phyloP scores from a whole-genome alignment of 2,888 invertebrate species.

The Plagodis dolabraria region DNA sequence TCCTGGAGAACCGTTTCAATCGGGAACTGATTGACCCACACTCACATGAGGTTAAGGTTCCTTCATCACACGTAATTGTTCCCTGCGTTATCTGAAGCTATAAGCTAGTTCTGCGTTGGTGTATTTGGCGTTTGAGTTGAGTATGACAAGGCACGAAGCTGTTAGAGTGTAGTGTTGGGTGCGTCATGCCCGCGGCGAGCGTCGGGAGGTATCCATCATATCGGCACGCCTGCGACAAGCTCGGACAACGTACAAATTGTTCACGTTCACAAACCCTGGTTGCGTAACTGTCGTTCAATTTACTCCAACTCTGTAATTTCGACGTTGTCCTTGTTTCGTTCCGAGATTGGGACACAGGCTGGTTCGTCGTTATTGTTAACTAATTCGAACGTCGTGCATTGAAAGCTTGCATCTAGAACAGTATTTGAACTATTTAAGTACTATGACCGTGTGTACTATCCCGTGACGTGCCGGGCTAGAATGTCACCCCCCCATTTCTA shows the following conservation, averaged over 20 bases:
- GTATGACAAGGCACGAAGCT: constrained; percentile 2
- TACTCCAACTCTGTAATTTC: constrained; percentile 30
- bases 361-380: constrained; percentile 10
- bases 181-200: constrained; percentile 27
- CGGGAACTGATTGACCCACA: no score
- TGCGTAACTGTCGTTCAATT: constrained; percentile 32
- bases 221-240: constrained; percentile 19
- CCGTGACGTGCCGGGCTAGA: no score
- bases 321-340: constrained; percentile 27
- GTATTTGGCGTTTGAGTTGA: neutral
- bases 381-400: no score
- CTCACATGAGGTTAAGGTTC: no score
- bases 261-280: constrained; percentile 13
- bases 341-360: neutral
- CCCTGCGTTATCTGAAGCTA: no score
- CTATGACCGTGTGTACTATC: no score
- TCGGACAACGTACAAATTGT: constrained; percentile 15
- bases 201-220: constrained; percentile 35
- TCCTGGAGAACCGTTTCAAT: no score
- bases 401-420: no score
- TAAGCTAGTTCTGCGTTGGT: neutral
- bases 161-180: neutral
- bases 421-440: no score
- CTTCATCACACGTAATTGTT: no score
- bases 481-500: no score